A percentile compares a stretch with the other conserved stretches of the same genome.
These are phyloP conservation scores for Stegostoma tigrinum DNA, from an alignment of 2,113 vertebrate genomes.

Conservation along the genomic window DNA sequence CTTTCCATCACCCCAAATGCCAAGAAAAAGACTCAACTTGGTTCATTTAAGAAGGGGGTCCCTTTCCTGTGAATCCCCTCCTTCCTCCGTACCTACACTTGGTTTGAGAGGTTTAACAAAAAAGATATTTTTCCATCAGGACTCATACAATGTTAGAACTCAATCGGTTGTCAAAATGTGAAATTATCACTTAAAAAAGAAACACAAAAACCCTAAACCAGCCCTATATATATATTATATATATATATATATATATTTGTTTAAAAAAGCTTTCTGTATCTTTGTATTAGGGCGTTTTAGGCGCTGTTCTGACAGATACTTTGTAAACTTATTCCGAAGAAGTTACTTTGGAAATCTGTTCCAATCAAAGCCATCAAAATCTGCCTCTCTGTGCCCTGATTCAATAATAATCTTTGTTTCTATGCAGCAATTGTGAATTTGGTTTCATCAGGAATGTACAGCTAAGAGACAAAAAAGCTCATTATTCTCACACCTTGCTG, in stretches of 20 bases:
- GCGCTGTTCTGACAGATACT: neutral
- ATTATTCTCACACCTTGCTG: constrained; percentile 25
- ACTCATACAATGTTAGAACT: neutral
- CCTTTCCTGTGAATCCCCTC: neutral
- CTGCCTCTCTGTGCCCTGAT: neutral
- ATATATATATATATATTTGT: neutral
- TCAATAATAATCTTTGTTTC: constrained; percentile 13
- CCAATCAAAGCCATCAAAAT: constrained; percentile 24
- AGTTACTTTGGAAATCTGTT: constrained; percentile 22
- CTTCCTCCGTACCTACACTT: neutral
- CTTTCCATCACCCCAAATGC: neutral
- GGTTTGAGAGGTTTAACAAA: neutral
- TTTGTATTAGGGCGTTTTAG: constrained; percentile 34
- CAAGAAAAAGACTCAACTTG: neutral
- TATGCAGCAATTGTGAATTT: constrained; percentile 1
- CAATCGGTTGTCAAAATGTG: neutral
- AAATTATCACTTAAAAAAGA: neutral
- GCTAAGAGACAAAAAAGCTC: neutral
- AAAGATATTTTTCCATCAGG: neutral
- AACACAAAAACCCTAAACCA: neutral
- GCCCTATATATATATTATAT: constrained; percentile 24
- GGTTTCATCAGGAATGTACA: constrained; percentile 27
- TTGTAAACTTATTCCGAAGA: constrained; percentile 26
- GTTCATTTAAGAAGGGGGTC: constrained; percentile 20
- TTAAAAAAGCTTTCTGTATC: constrained; percentile 32